Conservation (phyloP, 2,113 vertebrate genomes). For the Nyctibius bracteatus region DNA sequence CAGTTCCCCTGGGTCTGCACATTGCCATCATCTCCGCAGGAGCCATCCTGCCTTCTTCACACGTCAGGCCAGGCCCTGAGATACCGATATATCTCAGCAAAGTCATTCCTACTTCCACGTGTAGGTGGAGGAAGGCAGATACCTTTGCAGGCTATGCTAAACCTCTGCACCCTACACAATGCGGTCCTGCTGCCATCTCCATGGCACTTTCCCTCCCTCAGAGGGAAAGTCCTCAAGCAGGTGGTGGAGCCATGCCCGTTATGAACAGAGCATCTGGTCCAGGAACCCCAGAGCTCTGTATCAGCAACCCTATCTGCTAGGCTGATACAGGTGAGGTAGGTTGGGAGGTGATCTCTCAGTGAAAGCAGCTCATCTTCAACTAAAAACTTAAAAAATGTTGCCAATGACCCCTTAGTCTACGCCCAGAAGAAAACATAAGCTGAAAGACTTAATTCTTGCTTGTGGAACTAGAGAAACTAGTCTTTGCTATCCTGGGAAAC, state of each 20-base stretch:
- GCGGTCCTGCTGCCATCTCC: not conserved
- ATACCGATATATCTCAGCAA: not conserved
- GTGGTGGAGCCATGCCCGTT: not conserved
- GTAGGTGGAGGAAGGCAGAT: not conserved
- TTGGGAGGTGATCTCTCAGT: not conserved
- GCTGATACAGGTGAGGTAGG: not conserved
- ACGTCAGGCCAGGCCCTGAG: not conserved
- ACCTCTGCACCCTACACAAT: not conserved
- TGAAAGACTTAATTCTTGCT: not conserved
- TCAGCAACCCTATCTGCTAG: not conserved
- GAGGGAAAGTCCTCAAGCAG: not conserved
- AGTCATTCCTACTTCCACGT: not conserved
- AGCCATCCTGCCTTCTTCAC: not conserved
- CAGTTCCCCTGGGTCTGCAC: not conserved
- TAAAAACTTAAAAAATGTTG: not conserved
- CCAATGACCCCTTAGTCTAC: not conserved
- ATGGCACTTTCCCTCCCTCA: not conserved
- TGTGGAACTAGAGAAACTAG: not conserved
- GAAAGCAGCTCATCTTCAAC: not conserved
- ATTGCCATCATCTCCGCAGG: accelerated
- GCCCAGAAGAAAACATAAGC: not conserved
- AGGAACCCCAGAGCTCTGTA: not conserved
- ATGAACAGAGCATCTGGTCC: not conserved
- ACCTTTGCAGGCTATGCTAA: not conserved
- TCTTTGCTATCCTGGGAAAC: not conserved